phyloP scores from a whole-genome alignment of 2,797 vertebrate genomes.

The Melanotaenia trifasciata region DNA sequence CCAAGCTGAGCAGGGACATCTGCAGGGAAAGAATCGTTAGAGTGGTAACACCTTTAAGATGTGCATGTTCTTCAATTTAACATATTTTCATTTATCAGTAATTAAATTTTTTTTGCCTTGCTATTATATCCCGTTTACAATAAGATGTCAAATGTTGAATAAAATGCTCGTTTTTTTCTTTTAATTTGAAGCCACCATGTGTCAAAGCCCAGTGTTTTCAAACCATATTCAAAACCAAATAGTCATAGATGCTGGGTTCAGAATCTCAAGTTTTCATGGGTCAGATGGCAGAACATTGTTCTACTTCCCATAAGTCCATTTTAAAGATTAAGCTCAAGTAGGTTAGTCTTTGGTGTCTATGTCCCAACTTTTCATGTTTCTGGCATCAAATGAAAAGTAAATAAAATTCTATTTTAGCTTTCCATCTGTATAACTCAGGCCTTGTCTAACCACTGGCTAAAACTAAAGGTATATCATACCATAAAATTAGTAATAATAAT shows the following conservation, averaged over 20 bases:
- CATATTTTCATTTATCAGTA: background rate
- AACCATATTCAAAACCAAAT: no score
- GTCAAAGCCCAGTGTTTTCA: background rate
- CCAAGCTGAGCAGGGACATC: slow-evolving; percentile 6
- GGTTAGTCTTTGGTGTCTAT: background rate
- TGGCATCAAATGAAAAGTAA: background rate
- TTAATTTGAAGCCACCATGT: background rate
- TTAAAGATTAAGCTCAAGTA: no score
- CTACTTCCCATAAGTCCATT: no score
- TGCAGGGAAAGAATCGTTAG: slow-evolving; percentile 28
- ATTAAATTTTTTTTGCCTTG: background rate
- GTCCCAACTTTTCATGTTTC: background rate
- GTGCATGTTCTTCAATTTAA: background rate
- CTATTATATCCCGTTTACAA: background rate
- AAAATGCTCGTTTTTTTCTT: background rate
- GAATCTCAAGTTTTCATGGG: no score
- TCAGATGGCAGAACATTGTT: no score
- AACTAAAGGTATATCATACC: background rate
- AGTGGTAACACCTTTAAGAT: slow-evolving; percentile 14
- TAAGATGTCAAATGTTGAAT: background rate
- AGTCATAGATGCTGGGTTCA: no score
- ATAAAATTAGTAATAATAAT: background rate
- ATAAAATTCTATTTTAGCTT: background rate
- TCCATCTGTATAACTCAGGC: background rate
- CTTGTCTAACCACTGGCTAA: background rate